Conservation (phyloP, 2,888 invertebrate genomes). For the Rotaria magnacalcarata region DNA sequence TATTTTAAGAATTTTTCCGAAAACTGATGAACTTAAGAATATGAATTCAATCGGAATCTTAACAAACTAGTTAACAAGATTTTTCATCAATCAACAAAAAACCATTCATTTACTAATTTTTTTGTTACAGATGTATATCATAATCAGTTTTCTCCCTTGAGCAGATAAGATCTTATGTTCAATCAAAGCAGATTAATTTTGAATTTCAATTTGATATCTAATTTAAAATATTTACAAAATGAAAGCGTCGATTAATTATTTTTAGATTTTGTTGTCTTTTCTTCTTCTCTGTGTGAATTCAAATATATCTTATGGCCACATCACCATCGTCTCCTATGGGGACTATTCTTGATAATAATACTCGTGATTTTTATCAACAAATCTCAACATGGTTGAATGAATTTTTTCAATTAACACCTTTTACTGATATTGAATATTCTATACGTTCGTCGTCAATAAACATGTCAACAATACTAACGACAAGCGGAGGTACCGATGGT, state of each 20-base stretch:
- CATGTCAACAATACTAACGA: not conserved
- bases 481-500: slow-evolving; percentile 23
- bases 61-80: no score
- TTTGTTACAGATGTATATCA: no score
- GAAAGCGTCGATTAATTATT: not conserved
- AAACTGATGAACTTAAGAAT: no score
- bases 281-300: not conserved
- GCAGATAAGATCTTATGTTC: no score
- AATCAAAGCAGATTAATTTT: no score
- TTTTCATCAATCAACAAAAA: no score
- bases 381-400: slow-evolving; percentile 17
- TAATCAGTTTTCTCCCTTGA: no score
- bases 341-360: not conserved
- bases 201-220: no score
- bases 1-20: no score
- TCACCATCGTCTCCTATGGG: not conserved
- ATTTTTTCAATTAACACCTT: slow-evolving; percentile 23
- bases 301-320: slow-evolving; percentile 14
- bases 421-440: slow-evolving; percentile 15
- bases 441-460: slow-evolving; percentile 30
- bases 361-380: slow-evolving; percentile 34
- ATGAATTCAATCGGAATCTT: no score
- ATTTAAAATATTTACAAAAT: no score
- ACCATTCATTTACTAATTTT: no score
- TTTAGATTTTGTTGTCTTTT: not conserved